Evolutionary conservation across 2,888 invertebrate genomes (phyloP).

Genomic region (Clepsis dumicolana): DNA sequence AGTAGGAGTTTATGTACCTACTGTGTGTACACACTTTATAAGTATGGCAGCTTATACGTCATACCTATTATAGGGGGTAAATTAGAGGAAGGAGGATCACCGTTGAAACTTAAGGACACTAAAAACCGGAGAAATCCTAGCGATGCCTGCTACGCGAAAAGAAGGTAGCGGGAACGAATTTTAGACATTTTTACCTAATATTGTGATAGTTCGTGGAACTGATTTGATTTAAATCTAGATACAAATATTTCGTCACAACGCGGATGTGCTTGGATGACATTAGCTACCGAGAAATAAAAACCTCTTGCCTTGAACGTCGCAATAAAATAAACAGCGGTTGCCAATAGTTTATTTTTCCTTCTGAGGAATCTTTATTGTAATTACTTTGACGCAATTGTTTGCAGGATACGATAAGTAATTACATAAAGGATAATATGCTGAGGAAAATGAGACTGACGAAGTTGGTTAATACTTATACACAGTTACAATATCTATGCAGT

Average conservation of each 20-base stretch:
- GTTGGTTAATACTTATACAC: neutral
- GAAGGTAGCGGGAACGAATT: too few species aligned
- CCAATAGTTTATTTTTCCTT: conserved; percentile 41
- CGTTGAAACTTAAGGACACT: too few species aligned
- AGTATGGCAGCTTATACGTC: neutral
- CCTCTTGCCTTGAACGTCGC: conserved; percentile 31
- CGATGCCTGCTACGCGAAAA: too few species aligned
- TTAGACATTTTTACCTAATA: too few species aligned
- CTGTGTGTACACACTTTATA: neutral
- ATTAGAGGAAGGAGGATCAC: too few species aligned
- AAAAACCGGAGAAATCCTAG: too few species aligned
- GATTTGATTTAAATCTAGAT: conserved; percentile 13
- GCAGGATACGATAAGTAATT: conserved; percentile 12
- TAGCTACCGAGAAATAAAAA: conserved; percentile 29
- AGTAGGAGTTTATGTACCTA: conserved; percentile 14
- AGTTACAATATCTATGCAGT: neutral
- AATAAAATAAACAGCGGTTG: conserved; percentile 33
- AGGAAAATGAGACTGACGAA: neutral
- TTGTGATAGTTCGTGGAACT: neutral
- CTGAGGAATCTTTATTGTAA: conserved; percentile 36
- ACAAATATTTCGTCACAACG: conserved; percentile 23
- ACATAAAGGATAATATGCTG: conserved; percentile 25
- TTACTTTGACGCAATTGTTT: conserved; percentile 39
- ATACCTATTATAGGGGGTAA: too few species aligned
- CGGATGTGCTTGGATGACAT: conserved; percentile 37